Conservation (phyloP, 2,113 vertebrate species). For the Saguinus midas region DNA sequence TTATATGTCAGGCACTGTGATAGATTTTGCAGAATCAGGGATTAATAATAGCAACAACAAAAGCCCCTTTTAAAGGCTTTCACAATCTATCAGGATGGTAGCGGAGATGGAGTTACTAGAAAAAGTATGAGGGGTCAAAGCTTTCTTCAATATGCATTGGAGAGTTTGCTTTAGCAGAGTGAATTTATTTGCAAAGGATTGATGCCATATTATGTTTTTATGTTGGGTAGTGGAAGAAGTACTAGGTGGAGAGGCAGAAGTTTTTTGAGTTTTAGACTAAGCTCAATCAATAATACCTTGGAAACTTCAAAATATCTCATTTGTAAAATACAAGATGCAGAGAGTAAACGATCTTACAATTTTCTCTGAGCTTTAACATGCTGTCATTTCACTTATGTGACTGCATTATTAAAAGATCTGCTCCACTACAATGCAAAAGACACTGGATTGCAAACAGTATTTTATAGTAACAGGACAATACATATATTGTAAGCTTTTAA, state of each 20-base stretch:
- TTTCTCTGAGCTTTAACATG: conserved; percentile 26
- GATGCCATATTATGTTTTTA: background rate
- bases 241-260: background rate
- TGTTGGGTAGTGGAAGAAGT: background rate
- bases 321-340: conserved; percentile 19
- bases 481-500: conserved; percentile 79
- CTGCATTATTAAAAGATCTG: conserved; percentile 44
- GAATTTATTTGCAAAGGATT: background rate
- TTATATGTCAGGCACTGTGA: background rate
- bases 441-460: conserved; percentile 63
- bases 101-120: background rate
- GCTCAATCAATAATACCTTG: background rate
- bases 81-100: background rate
- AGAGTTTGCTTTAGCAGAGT: background rate
- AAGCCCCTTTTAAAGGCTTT: background rate
- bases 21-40: background rate
- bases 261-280: background rate
- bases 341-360: background rate
- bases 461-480: conserved; percentile 78
- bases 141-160: background rate
- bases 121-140: background rate
- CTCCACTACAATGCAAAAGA: conserved; percentile 70
- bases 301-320: conserved; percentile 6
- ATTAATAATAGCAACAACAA: background rate
- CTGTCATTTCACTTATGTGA: conserved; percentile 21